Evolutionary conservation across 2,888 invertebrate genomes (phyloP), one percentile per base, ranked within the genome.

Genomic region (Tolmerus cingulatus): DNA sequence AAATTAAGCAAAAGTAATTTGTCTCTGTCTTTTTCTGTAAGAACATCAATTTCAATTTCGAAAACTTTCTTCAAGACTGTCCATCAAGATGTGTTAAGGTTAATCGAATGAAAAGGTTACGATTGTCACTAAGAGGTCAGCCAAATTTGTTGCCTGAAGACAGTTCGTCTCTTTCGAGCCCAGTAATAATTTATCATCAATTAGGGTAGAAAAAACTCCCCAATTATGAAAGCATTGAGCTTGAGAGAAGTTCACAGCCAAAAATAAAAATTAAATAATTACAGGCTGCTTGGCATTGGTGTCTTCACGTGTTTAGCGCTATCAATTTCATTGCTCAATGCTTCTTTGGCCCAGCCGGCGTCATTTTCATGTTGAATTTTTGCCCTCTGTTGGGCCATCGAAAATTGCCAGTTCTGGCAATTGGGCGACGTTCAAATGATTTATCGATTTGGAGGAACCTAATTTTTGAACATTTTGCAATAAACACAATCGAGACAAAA

Each of bases 401-500:
- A 30, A 79, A 79, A 79, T 79, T 79, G 79, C 51, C 79, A 79
- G 9, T 79, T 79, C 27, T 51, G 30, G 46, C 79, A 51, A 51
- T 79, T 79, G 27, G 79, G 51, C 46, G 79, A 79, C 46, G 27
- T 27, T 23, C 46, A 78, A 79, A 79, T 79, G 79, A 79, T 79
- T 79, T 79, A 79, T 79, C 43, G 79, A 79, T 79, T 79, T 27
- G 51, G 16, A 51, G 23, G 79, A 51, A 79, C 79, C 79, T 51
- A 12, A 79, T 79, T 79, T 79, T 27, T 79, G 3, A 0, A 8
- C 30, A 51, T 79, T 79, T 79, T 51, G 79, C 79, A 79, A 79
- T 30, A 51, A 51, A 27, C 46, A 12, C 46, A 30, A 16, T 2
- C 19, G 27, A 30, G n/a, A 55, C 66, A 79, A 79, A 79, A 46